Conservation (phyloP, 2,113 vertebrate species). For the Alces alces region DNA sequence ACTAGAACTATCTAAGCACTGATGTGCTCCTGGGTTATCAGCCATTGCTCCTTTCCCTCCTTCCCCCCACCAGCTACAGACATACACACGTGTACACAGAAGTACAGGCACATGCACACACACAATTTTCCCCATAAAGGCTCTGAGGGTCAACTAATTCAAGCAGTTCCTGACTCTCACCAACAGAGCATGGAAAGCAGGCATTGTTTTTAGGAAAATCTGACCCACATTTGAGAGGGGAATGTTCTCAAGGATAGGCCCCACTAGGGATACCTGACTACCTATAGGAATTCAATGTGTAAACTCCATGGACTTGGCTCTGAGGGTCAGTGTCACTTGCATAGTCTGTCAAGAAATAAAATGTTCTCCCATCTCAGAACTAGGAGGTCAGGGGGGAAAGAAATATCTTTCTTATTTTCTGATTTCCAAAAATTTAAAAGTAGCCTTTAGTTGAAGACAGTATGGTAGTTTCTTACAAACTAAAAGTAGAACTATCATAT, state of each 20-base stretch:
- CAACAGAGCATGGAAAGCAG: neutral
- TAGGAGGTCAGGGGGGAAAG: rapidly evolving
- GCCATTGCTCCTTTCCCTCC: neutral
- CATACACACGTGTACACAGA: neutral
- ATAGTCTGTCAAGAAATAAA: neutral
- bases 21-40: neutral
- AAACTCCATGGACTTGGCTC: neutral
- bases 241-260: neutral
- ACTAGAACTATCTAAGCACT: neutral
- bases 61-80: rapidly evolving
- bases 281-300: neutral
- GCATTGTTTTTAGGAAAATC: neutral
- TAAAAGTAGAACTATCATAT: neutral
- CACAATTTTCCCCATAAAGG: neutral
- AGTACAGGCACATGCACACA: neutral
- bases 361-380: neutral
- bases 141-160: neutral
- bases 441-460: neutral
- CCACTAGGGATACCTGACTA: neutral
- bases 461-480: neutral
- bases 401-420: neutral
- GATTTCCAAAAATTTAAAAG: conserved; percentile 3
- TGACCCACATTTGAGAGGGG: neutral
- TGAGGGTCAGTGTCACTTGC: neutral
- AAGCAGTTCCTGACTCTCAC: neutral